Evolutionary conservation across 2,113 vertebrate genomes (phyloP).

Genomic region (Poeciliopsis retropinna): DNA sequence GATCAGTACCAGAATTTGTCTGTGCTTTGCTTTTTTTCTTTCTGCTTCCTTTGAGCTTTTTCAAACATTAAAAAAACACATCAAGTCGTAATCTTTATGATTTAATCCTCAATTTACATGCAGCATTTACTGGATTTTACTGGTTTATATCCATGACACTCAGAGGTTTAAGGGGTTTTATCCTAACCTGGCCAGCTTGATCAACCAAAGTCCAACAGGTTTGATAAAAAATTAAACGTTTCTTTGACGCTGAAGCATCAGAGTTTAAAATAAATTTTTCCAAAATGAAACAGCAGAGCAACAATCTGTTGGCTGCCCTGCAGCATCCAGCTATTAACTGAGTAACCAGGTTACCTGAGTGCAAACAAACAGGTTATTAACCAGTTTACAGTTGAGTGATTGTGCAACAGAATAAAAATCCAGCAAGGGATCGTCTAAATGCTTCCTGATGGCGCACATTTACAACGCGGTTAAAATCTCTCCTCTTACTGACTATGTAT

Average conservation of each 20-base stretch:
- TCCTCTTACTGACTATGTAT: conserved; percentile 2
- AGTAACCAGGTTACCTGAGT: neutral
- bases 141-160: neutral
- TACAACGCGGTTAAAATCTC: neutral
- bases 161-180: neutral
- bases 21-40: neutral
- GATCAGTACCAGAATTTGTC: conserved; percentile 34
- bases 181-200: neutral
- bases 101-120: neutral
- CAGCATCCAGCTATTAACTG: neutral
- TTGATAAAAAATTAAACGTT: neutral
- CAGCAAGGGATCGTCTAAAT: neutral
- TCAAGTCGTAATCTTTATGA: neutral
- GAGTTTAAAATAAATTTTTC: neutral
- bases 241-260: neutral
- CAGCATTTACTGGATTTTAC: neutral
- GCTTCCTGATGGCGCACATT: too few species aligned
- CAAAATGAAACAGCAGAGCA: neutral
- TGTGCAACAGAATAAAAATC: neutral
- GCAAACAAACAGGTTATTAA: neutral
- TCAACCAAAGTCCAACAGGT: neutral
- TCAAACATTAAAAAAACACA: neutral
- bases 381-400: neutral
- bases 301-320: neutral
- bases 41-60: conserved; percentile 2